Conservation (phyloP, 2,888 invertebrate species). For the Agrochola macilenta region DNA sequence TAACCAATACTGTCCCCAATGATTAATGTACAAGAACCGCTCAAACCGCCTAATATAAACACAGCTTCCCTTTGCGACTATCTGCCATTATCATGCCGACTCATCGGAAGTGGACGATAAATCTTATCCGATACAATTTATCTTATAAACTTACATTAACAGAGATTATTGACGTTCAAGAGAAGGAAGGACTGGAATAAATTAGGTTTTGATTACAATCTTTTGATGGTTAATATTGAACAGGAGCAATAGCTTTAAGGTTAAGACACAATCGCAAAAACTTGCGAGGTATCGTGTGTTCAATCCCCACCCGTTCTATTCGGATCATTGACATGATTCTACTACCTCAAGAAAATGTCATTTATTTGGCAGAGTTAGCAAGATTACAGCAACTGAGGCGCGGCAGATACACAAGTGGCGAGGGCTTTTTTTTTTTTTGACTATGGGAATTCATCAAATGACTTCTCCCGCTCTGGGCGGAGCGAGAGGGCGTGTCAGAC, state of each 20-base stretch:
- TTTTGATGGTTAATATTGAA: not conserved
- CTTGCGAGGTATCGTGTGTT: not conserved
- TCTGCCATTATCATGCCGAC: constrained; percentile 74
- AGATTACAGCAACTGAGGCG: not conserved
- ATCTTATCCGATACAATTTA: constrained; percentile 73
- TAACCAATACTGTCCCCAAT: constrained; percentile 24
- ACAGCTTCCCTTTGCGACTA: constrained; percentile 37
- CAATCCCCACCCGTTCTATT: not conserved
- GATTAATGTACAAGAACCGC: constrained; percentile 44
- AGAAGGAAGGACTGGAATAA: not conserved
- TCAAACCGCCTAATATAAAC: constrained; percentile 45
- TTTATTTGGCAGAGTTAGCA: too few species aligned
- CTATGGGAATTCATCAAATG: too few species aligned
- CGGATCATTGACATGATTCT: not conserved
- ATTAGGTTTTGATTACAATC: constrained; percentile 7
- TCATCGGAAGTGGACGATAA: constrained; percentile 81
- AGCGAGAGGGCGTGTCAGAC: too few species aligned
- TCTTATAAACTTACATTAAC: constrained; percentile 59
- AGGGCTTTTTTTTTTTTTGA: too few species aligned
- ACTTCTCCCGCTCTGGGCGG: too few species aligned
- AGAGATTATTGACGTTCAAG: constrained; percentile 42
- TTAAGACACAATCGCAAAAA: not conserved
- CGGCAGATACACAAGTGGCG: too few species aligned
- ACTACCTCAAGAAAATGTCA: not conserved
- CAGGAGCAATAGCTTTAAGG: not conserved